A percentile compares a stretch with the other conserved stretches of the same genome.
Conservation (phyloP, 1,140 invertebrate species). For the Sinella curviseta region DNA sequence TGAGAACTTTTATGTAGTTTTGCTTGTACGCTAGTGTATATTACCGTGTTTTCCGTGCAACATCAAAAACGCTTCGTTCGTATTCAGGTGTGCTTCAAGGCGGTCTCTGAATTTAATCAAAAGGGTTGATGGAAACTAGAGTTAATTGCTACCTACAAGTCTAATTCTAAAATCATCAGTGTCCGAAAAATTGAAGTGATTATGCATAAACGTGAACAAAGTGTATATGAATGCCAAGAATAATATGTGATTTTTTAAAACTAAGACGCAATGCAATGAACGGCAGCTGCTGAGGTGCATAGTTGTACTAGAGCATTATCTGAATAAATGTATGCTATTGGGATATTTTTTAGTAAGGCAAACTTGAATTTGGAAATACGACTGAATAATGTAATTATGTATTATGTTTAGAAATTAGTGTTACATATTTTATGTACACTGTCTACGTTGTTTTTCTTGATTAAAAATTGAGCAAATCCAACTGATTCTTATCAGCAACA, state of each 20-base stretch:
- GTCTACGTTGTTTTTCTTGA: neutral
- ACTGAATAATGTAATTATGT: neutral
- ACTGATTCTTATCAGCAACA: neutral
- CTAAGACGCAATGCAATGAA: no score
- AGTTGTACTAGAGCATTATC: no score
- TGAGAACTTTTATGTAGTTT: neutral
- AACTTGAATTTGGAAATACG: neutral
- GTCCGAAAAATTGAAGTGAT: neutral
- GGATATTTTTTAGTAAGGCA: no score
- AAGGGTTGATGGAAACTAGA: slow-evolving; percentile 4
- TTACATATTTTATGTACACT: neutral
- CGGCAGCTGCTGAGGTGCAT: no score
- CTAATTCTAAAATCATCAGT: slow-evolving; percentile 25
- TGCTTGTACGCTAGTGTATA: no score
- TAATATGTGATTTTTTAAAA: neutral
- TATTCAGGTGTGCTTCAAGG: slow-evolving; percentile 4
- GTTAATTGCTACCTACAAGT: slow-evolving; percentile 19
- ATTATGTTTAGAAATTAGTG: neutral
- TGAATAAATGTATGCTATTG: no score
- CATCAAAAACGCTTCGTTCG: no score
- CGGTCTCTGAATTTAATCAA: slow-evolving; percentile 6
- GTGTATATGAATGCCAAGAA: neutral
- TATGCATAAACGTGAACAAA: slow-evolving; percentile 1
- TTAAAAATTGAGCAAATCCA: neutral
- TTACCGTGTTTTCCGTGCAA: no score